phyloP scores from a whole-genome alignment of 2,113 vertebrate species.

The Saguinus imperator region DNA sequence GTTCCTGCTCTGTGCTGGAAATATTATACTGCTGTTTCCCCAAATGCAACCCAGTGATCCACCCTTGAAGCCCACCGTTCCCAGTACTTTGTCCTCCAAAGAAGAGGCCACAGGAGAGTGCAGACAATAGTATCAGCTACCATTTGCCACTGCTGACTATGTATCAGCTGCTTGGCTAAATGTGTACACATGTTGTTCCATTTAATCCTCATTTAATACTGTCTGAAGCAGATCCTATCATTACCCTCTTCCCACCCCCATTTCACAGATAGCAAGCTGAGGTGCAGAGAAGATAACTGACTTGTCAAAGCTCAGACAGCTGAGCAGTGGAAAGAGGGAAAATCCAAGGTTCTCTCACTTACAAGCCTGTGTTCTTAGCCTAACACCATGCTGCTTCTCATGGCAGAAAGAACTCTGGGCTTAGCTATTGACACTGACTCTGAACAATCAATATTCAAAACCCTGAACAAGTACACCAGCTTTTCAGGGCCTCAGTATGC shows the following conservation, averaged over 20 bases:
- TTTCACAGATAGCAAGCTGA: neutral
- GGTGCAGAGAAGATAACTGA: neutral
- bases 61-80: neutral
- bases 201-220: neutral
- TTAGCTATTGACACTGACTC: neutral
- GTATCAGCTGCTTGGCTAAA: no score
- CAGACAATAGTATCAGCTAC: neutral
- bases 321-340: neutral
- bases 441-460: slow-evolving; percentile 7
- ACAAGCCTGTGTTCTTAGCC: neutral
- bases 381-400: neutral
- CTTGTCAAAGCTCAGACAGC: neutral
- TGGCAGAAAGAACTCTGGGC: neutral
- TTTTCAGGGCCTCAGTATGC: neutral
- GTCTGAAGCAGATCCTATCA: neutral
- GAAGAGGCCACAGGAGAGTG: neutral
- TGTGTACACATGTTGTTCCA: neutral
- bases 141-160: no score
- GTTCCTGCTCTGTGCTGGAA: neutral
- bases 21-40: neutral
- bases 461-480: neutral
- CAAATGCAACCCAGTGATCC: neutral
- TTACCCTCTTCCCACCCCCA: neutral
- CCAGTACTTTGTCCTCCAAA: neutral
- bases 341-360: neutral